These are phyloP conservation scores for Tromatobia lineatoria DNA, from an alignment of 2,888 invertebrate genomes.

Conservation along the genomic window DNA sequence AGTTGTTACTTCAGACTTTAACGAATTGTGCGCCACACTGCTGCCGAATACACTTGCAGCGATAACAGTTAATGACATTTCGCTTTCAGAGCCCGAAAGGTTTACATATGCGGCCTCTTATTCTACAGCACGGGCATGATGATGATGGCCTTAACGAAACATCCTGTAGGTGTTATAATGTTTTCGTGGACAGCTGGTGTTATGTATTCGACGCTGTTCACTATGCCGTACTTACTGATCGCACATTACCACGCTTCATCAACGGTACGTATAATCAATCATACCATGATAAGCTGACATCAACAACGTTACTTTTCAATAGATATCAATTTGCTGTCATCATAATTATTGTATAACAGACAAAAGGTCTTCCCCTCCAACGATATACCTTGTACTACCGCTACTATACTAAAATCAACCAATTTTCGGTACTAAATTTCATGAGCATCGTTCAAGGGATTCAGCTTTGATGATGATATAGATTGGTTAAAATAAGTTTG, in stretches of 20 bases:
- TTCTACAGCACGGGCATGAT: conserved; percentile 96
- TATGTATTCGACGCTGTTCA: conserved; percentile 99
- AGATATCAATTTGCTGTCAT: neutral
- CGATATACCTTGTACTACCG: too few relatives aligned
- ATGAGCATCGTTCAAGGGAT: too few relatives aligned
- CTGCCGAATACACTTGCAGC: neutral
- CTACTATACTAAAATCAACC: too few relatives aligned
- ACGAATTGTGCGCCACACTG: neutral
- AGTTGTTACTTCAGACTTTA: conserved; percentile 78
- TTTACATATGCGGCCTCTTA: conserved; percentile 95
- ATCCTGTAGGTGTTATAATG: conserved; percentile 92
- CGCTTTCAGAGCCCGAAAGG: conserved; percentile 91
- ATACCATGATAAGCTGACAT: neutral
- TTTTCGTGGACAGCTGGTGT: conserved; percentile 98
- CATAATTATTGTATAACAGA: neutral
- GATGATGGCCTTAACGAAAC: conserved; percentile 92
- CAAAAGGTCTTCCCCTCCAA: too few relatives aligned
- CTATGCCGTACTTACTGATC: conserved; percentile 97
- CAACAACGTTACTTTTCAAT: neutral
- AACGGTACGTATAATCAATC: conserved; percentile 88
- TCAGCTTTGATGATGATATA: too few relatives aligned
- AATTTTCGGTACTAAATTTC: too few relatives aligned
- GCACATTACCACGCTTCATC: conserved; percentile 98
- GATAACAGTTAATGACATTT: conserved; percentile 7
- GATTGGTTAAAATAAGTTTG: too few relatives aligned